phyloP scores from a whole-genome alignment of 2,113 vertebrate species.

The Cebidichthys violaceus region DNA sequence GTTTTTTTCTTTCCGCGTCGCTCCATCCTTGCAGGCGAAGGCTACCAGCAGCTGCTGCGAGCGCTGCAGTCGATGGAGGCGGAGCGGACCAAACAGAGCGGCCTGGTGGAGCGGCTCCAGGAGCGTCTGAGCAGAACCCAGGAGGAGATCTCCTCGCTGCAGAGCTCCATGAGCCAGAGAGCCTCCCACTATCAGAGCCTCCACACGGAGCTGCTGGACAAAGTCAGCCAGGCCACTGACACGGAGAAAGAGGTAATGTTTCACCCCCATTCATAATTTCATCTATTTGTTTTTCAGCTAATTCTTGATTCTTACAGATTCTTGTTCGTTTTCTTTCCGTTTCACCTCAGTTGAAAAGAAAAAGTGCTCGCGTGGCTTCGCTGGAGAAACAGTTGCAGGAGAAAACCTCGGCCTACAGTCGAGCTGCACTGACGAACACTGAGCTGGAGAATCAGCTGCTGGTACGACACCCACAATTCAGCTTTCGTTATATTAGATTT shows the following conservation, averaged over 20 bases:
- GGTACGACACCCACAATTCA: constrained; percentile 75
- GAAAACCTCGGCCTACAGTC: constrained; percentile 87
- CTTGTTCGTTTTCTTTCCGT: neutral
- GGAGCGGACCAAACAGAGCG: constrained; percentile 83
- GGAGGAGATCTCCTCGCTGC: constrained; percentile 89
- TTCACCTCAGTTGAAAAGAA: constrained; percentile 88
- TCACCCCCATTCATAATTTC: neutral
- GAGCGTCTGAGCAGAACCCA: constrained; percentile 86
- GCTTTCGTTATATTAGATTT: neutral
- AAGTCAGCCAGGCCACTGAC: constrained; percentile 85
- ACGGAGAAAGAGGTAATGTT: constrained; percentile 87
- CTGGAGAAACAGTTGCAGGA: constrained; percentile 94
- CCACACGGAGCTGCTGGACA: constrained; percentile 91
- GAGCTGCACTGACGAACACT: constrained; percentile 85
- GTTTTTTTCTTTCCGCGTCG: neutral
- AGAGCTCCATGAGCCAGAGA: constrained; percentile 90
- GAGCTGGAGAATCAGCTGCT: constrained; percentile 89
- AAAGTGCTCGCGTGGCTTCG: constrained; percentile 84
- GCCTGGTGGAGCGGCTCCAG: constrained; percentile 83
- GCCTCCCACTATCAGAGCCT: constrained; percentile 91
- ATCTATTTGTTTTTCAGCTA: neutral
- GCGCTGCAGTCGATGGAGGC: constrained; percentile 85
- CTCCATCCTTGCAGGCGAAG: constrained; percentile 70
- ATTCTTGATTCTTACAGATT: neutral
- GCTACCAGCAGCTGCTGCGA: constrained; percentile 84